A percentile compares a stretch with the other conserved stretches of the same genome.
phyloP scores from a whole-genome alignment of 1,140 invertebrate species.

The honey bee (Apis mellifera) region Amel_HAv3.1 CM009932.2:10622001-10622500 shows the following conservation, averaged over 20 bases:
- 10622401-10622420: slow-evolving; percentile 63
- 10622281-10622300: background rate
- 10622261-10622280: background rate
- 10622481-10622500: slow-evolving; percentile 42
- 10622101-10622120: slow-evolving; percentile 51
- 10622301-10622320: slow-evolving; percentile 46
- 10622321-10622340: slow-evolving; percentile 60
- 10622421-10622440: slow-evolving; percentile 62
- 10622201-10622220: background rate
- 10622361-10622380: slow-evolving; percentile 62
- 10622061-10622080: slow-evolving; percentile 74
- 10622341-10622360: slow-evolving; percentile 53
- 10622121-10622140: slow-evolving; percentile 41
- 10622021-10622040: slow-evolving; percentile 65
- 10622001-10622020: slow-evolving; percentile 63
- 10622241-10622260: slow-evolving; percentile 17
- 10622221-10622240: slow-evolving; percentile 37
- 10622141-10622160: too few species aligned
- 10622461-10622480: slow-evolving; percentile 78
- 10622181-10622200: background rate
- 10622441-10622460: slow-evolving; percentile 80
- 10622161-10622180: background rate
- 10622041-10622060: slow-evolving; percentile 68
- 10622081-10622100: slow-evolving; percentile 69
- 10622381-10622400: slow-evolving; percentile 54